Conservation (phyloP, 2,113 vertebrate genomes). For the Octodon degus region DNA sequence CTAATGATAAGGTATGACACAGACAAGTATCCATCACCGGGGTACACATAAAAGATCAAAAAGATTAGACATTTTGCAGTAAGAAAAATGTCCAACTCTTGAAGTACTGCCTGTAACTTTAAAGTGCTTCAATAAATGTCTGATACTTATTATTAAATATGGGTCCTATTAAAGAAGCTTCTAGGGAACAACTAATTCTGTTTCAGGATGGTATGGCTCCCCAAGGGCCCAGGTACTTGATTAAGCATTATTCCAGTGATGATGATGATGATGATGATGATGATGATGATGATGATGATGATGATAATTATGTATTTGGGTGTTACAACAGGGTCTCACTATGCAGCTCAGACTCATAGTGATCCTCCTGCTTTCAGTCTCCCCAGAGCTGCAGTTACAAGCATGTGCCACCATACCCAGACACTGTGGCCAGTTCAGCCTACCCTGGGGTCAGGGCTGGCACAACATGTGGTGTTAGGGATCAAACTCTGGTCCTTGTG, state of each 20-base stretch:
- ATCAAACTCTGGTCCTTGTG: too few species aligned
- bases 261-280: too few species aligned
- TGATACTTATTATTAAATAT: background rate
- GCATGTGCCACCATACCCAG: too few species aligned
- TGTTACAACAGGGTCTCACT: too few species aligned
- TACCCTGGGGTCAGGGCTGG: too few species aligned
- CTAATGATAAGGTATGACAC: background rate
- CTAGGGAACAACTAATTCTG: background rate
- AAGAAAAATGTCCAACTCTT: background rate
- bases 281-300: too few species aligned
- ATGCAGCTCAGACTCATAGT: too few species aligned
- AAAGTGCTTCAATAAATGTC: background rate
- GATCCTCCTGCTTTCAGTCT: too few species aligned
- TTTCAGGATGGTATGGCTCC: background rate
- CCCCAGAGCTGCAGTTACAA: too few species aligned
- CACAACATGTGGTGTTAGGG: too few species aligned
- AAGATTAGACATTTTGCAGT: background rate
- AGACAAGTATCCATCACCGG: background rate
- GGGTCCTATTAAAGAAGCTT: background rate
- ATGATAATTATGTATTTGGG: too few species aligned
- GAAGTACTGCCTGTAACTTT: background rate
- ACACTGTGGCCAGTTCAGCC: too few species aligned
- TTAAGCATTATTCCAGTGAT: background rate
- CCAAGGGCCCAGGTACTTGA: background rate
- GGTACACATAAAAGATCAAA: background rate